Conservation (phyloP, 2,797 vertebrate species). For the Enteromius treurensis region DNA sequence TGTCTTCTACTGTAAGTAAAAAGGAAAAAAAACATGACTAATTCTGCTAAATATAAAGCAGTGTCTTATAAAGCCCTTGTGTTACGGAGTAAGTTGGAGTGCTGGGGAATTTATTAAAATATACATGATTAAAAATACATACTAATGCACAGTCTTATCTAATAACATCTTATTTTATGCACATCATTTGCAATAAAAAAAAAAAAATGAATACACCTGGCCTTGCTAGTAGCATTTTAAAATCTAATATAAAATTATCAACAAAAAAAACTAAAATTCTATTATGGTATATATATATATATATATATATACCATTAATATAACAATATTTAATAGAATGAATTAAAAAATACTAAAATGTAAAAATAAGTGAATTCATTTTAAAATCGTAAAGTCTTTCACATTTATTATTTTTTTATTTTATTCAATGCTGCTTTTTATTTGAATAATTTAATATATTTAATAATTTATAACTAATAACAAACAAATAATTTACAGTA, state of each 20-base stretch:
- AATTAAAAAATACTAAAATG: background rate
- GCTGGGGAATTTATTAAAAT: background rate
- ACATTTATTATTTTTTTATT: background rate
- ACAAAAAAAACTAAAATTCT: no score
- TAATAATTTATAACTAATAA: background rate
- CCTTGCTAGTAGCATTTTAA: background rate
- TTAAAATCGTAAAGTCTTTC: background rate
- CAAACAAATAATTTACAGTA: background rate
- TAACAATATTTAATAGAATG: background rate
- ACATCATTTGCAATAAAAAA: background rate
- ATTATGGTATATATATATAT: no score
- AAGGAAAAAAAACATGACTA: background rate
- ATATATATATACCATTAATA: background rate
- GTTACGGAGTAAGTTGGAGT: background rate
- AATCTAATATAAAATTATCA: background rate
- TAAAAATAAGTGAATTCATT: background rate
- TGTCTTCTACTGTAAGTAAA: conserved; percentile 5
- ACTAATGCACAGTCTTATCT: background rate
- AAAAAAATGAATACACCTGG: background rate
- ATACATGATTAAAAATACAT: background rate
- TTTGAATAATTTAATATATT: background rate
- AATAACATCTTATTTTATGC: background rate
- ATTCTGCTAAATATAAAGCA: conserved; percentile 13
- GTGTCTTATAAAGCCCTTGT: background rate
- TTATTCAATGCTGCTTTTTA: background rate